Base-by-base conservation (phyloP, 1,140 invertebrate genomes). In the Ostrea denselamellosa region DNA sequence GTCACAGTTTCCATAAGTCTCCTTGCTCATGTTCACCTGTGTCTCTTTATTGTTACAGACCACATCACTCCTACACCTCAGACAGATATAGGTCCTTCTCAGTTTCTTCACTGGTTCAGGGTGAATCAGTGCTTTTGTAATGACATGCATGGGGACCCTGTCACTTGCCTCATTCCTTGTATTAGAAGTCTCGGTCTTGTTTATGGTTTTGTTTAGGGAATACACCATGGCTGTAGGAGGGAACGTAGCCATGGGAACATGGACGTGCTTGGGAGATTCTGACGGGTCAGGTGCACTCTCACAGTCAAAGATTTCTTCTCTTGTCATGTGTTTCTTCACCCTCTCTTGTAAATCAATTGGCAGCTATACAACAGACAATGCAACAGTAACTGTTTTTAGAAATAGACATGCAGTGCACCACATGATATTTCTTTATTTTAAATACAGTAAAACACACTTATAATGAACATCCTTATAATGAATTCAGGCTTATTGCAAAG, bases 41-140 rank as follows among this genome's bases (percentile, higher is more conserved):
- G 91, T 89, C 58, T 92, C 92, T 89, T 93, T 93, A 82, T 94
- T 91, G 12, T 91, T 86, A 85, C 90, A 89, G n/a, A 91, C 77
- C 52, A 92, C 89, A 83, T 94, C 93, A 10, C 85, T 77, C 54
- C 89, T 90, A 91, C 94, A 94, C 68, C 91, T 91, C 14, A 90
- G 86, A 92, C 94, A 94, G 25, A 94, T 90, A 81, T 92, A 94
- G n/a, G 91, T 91, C n/a, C 91, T 85, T 12, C 89, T 90, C 2
- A 88, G 88, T 77, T 90, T 91, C n/a, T 90, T 90, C 34, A 89
- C 91, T 10, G 92, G 85, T 56, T 93, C 91, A 52, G 91, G 96
- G 90, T 98, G 98, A 93, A 98, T 97, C 52, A 99, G 95, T 77
- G 98, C 97, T 96, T 98, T 98, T 3, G 98, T 98, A 96, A 99